Evolutionary conservation across 2,113 vertebrate genomes (phyloP), one percentile per base, ranked within the genome.

Genomic region (Perccottus glenii): DNA sequence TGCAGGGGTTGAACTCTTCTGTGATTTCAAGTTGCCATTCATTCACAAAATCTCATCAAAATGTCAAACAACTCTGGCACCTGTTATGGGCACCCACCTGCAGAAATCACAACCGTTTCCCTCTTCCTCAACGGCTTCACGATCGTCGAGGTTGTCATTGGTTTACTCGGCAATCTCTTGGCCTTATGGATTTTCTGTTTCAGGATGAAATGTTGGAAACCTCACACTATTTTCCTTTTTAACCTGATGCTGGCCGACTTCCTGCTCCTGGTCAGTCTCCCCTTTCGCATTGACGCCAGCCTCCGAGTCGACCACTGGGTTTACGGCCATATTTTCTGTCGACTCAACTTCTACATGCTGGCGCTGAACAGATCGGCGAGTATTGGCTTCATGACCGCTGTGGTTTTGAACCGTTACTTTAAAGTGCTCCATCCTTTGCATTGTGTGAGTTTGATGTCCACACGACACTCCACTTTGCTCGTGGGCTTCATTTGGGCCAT

Each of bases 181-280:
- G 89, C 89, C 0, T 47, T 92, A 33, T 89, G 86, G 86, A 86
- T 92, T 67, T 87, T 92, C 64, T 77, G 78, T 40, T 87, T 70
- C 48, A 73, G 75, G 48, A 70, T 87, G 27, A 84, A 71, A 36
- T 9, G 16, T 16, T 87, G 89, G 86, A 88, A 78, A 59, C 47
- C 86, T 5, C 78, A 77, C 62, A 80, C 77, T 2, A 61, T 91
- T 10, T 90, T 84, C 53, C 80, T 90, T 27, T 27, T 27, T 27
- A 27, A 27, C 19, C 19, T 27, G 19, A 27, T 27, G 19, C 19
- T 27, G 19, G 86, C 90, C 3, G 90, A 91, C 77, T 79, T 90
- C 56, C 74, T 92, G 64, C 71, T 91, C 44, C 78, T 92, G 19
- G 5, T 83, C 50, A 84, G 75, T 5, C 57, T 92, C 52, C 89